phyloP scores from a whole-genome alignment of 2,113 vertebrate species.

The Oreotrochilus melanogaster region DNA sequence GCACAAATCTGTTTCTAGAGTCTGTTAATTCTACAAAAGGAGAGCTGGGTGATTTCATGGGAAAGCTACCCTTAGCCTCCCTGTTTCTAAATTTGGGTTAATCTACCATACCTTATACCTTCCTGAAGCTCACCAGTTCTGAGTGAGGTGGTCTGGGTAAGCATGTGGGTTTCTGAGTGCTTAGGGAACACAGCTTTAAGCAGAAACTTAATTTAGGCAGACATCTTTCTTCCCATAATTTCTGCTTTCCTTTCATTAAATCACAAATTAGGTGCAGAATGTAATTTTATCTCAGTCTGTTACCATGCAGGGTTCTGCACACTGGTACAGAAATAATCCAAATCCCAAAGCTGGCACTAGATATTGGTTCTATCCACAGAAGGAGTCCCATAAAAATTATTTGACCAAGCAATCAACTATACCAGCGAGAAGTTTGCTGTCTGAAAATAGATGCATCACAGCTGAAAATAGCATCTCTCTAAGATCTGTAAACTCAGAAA shows the following conservation, averaged over 20 bases:
- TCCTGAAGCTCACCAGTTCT: not conserved
- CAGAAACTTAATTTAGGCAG: not conserved
- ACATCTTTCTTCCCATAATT: not conserved
- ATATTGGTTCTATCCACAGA: not conserved
- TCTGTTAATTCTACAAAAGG: not conserved
- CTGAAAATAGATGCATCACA: not conserved
- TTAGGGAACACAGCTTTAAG: not conserved
- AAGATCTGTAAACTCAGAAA: not conserved
- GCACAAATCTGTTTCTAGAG: not conserved
- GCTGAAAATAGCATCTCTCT: slow-evolving; percentile 5
- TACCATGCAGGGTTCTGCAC: not conserved
- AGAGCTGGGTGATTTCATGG: not conserved
- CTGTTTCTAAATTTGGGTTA: not conserved
- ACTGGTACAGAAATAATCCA: not conserved
- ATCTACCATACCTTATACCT: not conserved
- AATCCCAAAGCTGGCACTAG: not conserved
- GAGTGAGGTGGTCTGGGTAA: not conserved
- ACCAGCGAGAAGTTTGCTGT: not conserved
- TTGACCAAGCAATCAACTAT: not conserved
- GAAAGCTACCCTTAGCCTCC: not conserved
- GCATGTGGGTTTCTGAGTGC: not conserved
- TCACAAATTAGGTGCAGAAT: not conserved
- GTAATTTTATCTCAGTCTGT: slow-evolving; percentile 34
- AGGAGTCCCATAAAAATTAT: not conserved
- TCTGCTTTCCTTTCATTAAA: slow-evolving; percentile 5